Conservation (phyloP, 1,140 invertebrate genomes). For the Uloborus diversus region DNA sequence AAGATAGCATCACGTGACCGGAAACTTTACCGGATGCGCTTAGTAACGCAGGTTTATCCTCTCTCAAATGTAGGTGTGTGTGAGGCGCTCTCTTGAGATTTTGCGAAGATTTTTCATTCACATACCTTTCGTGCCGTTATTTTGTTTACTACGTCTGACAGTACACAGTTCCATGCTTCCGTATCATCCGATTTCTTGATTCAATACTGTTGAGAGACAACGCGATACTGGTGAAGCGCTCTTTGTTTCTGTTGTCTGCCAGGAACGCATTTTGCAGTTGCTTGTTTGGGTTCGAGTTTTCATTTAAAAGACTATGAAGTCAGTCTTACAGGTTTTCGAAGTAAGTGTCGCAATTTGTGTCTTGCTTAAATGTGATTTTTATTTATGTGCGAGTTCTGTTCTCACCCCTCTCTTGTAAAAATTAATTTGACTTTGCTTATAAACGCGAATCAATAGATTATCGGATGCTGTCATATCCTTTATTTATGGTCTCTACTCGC, state of each 20-base stretch:
- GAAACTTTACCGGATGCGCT: conserved; percentile 57
- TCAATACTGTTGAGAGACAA: too few species aligned
- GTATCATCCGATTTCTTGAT: neutral
- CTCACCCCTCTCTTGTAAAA: too few species aligned
- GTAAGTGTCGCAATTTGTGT: neutral
- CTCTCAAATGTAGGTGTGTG: conserved; percentile 46
- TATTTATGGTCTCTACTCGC: too few species aligned
- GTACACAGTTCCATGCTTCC: neutral
- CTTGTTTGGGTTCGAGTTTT: neutral
- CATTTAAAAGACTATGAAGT: neutral
- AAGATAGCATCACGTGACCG: conserved; percentile 51
- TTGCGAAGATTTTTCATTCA: conserved; percentile 13
- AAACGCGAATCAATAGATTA: too few species aligned
- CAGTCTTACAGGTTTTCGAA: neutral
- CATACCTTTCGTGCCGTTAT: neutral
- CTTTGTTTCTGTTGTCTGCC: neutral
- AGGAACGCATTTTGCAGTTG: neutral
- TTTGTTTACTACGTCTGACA: conserved; percentile 15
- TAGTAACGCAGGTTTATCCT: conserved; percentile 45
- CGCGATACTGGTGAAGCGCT: too few species aligned
- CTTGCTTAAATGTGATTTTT: too few species aligned
- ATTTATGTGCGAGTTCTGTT: too few species aligned
- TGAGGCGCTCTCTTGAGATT: neutral
- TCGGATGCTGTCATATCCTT: too few species aligned
- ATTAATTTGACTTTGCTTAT: too few species aligned